A percentile compares a stretch with the other conserved stretches of the same genome.
Evolutionary conservation across 2,113 vertebrate species (phyloP).

Genomic region (Phaethon lepturus): DNA sequence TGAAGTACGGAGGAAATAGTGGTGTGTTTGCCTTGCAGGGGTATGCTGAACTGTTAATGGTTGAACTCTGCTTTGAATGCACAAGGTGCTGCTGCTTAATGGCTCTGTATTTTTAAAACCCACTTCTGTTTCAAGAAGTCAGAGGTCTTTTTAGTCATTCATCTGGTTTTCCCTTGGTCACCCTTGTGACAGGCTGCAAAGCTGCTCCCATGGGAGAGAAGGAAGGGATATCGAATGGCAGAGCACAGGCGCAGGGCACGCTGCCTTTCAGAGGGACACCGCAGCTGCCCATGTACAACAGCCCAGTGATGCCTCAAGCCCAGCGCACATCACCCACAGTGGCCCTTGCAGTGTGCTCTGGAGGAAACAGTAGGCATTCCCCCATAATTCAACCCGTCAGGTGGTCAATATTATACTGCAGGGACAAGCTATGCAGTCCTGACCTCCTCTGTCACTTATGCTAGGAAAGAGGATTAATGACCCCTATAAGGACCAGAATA

Average conservation of each 20-base stretch:
- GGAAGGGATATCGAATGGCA: neutral
- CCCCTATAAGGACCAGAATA: neutral
- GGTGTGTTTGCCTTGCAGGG: neutral
- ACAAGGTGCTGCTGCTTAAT: neutral
- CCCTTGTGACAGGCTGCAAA: neutral
- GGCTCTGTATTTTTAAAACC: neutral
- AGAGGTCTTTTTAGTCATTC: neutral
- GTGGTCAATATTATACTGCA: neutral
- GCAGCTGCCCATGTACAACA: neutral
- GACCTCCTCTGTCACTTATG: neutral
- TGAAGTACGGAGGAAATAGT: neutral
- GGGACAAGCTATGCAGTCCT: neutral
- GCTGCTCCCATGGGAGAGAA: neutral
- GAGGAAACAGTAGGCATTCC: neutral
- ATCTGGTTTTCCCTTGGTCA: neutral
- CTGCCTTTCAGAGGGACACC: neutral
- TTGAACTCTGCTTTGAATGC: neutral
- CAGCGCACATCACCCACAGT: fast-evolving
- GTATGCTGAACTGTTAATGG: neutral
- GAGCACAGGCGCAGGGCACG: neutral
- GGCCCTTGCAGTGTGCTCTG: neutral
- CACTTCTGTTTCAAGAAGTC: neutral
- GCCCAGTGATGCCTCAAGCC: neutral
- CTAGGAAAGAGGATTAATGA: neutral
- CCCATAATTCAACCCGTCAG: neutral